Conservation (phyloP, 2,888 invertebrate species). For the Gibbula magus region DNA sequence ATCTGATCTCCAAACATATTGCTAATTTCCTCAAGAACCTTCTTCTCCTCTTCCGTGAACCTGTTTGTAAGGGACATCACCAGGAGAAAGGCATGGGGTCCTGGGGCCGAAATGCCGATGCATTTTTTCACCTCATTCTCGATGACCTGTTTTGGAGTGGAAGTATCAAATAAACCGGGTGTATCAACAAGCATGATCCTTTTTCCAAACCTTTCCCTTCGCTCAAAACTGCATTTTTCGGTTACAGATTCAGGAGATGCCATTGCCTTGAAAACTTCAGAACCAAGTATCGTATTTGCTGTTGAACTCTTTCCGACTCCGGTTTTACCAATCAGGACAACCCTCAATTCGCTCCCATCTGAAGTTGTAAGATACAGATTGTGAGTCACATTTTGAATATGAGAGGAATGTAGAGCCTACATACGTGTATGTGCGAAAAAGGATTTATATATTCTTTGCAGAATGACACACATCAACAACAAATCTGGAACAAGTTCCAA, state of each 20-base stretch:
- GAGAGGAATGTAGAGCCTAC: no score
- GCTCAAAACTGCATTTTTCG: conserved; percentile 23
- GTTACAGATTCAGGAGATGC: conserved; percentile 28
- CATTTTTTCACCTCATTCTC: background rate
- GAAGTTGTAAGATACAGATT: background rate
- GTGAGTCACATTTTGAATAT: no score
- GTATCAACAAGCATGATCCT: conserved; percentile 33
- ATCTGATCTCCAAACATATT: background rate
- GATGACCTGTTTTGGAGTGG: conserved; percentile 28
- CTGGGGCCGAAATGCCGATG: background rate
- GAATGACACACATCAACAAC: no score
- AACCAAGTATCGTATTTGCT: conserved; percentile 31
- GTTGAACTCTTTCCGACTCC: conserved; percentile 39
- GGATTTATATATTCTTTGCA: no score
- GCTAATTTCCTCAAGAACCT: background rate
- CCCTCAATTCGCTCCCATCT: conserved; percentile 25
- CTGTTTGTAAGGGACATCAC: background rate
- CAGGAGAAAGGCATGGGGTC: background rate
- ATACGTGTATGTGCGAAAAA: no score
- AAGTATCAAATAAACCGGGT: conserved; percentile 41
- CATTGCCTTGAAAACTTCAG: conserved; percentile 26
- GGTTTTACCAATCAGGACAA: conserved; percentile 36
- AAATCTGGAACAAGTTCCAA: no score
- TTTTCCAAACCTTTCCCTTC: conserved; percentile 18
- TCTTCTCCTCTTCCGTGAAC: background rate